These are phyloP conservation scores for Megathymus violae DNA, from an alignment of 1,140 invertebrate genomes.

Conservation along the genomic window DNA sequence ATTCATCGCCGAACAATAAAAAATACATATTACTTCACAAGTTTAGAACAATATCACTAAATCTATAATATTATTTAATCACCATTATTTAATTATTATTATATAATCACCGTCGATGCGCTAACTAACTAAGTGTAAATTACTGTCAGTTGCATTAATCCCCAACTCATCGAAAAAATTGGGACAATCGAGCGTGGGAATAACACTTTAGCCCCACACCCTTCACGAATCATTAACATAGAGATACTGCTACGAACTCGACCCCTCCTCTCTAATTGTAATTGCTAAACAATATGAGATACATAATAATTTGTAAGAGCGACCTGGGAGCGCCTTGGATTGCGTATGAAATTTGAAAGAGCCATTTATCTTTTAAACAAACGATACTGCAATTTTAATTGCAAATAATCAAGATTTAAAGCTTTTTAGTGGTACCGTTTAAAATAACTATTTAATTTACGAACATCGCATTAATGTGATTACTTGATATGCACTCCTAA, in stretches of 20 bases:
- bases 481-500: too few species aligned
- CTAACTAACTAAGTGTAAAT: conserved; percentile 47
- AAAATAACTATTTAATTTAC: too few species aligned
- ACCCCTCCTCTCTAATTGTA: conserved; percentile 52
- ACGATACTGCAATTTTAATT: too few species aligned
- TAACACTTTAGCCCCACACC: conserved; percentile 48
- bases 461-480: too few species aligned
- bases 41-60: conserved; percentile 13
- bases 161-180: conserved; percentile 43
- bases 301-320: conserved; percentile 47
- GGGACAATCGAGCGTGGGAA: conserved; percentile 55
- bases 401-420: too few species aligned
- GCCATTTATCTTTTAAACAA: conserved; percentile 28
- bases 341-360: conserved; percentile 24
- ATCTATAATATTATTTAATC: neutral
- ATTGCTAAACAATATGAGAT: conserved; percentile 59
- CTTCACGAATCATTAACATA: conserved; percentile 56
- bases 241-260: conserved; percentile 50
- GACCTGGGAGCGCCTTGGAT: conserved; percentile 28
- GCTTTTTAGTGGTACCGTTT: too few species aligned
- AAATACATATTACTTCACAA: neutral
- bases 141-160: conserved; percentile 47
- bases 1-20: too few species aligned
- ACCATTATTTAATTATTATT: too few species aligned
- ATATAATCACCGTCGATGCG: neutral